Base-by-base conservation (phyloP, 2,797 vertebrate species). In the Protonibea diacanthus region DNA sequence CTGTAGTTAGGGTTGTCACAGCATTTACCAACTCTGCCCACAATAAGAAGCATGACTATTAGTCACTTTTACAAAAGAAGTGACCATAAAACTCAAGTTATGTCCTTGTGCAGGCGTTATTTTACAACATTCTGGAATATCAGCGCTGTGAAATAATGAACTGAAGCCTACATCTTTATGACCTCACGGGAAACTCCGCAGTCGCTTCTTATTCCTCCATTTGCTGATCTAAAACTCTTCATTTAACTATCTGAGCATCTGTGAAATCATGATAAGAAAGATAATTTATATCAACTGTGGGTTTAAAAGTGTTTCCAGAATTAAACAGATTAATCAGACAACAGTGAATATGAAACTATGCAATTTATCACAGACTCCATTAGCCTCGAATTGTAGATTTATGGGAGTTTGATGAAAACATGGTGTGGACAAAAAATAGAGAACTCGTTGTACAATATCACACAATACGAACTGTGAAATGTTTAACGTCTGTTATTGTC, bases 181-280 rank as follows among this genome's bases (percentile, higher is more conserved):
- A 91, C 64, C 59, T 91, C 87, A 91, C 20, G 62, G 92, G 91
- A 82, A 94, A 93, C 72, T 90, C 87, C 88, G 1, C 52, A 61
- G 59, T 73, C 42, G 29, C 57, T 72, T 44, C 77, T 77, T 42
- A 82, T 76, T 81, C 77, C 70, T 71, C 82, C 51, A 76, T 29
- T 81, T 48, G 76, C 23, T 42, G 14, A 42, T 42, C 15, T 48
- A 4, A 68, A 65, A 9, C n/a, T 48, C 27, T 52, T 58, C 6
- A 18, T 53, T 14, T 60, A 66, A 52, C 23, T 13, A 12, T 20
- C 33, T 21, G 2, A 67, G 15, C 27, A n/a, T 52, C 5, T 55
- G 47, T 4, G 15, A 23, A 57, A 49, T 18, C 0, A n/a, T 71
- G 21, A 56, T 49, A 15, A 42, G 55, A 74, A 38, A 47, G 14